These are phyloP conservation scores for Procavia capensis DNA, from an alignment of 2,113 vertebrate genomes.

Conservation along the genomic window DNA sequence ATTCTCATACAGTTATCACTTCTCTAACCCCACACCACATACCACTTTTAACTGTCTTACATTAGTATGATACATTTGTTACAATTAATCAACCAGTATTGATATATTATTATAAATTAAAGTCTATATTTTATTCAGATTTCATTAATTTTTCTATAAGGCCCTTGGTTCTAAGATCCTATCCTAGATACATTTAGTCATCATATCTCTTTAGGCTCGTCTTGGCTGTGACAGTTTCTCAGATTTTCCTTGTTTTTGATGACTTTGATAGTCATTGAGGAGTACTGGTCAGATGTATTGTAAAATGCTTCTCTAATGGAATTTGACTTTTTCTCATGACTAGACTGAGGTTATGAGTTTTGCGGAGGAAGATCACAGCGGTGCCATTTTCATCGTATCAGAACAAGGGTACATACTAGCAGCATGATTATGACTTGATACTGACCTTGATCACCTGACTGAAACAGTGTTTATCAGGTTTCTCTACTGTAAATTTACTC, in stretches of 20 bases:
- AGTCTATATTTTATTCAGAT: constrained; percentile 14
- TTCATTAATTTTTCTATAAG: constrained; percentile 11
- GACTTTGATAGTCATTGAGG: constrained; percentile 41
- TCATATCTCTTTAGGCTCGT: background rate
- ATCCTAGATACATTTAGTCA: background rate
- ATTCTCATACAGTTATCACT: background rate
- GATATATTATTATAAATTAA: background rate
- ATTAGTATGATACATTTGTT: background rate
- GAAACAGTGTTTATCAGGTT: background rate
- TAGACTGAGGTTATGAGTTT: background rate
- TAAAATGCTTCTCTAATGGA: background rate
- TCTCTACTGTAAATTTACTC: background rate
- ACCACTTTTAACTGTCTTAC: constrained; percentile 10
- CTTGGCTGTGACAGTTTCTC: constrained; percentile 28
- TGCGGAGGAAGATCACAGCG: constrained; percentile 22
- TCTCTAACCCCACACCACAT: background rate
- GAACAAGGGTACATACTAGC: background rate
- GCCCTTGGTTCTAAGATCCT: background rate
- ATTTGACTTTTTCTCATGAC: constrained; percentile 46
- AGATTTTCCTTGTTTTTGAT: constrained; percentile 22
- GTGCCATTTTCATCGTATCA: constrained; percentile 24
- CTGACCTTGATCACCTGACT: background rate
- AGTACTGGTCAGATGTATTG: background rate
- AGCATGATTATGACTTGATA: background rate
- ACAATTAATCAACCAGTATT: background rate